Evolutionary conservation across 2,113 vertebrate genomes (phyloP), one percentile per base, ranked within the genome.

Genomic region (Anhinga rufa): DNA sequence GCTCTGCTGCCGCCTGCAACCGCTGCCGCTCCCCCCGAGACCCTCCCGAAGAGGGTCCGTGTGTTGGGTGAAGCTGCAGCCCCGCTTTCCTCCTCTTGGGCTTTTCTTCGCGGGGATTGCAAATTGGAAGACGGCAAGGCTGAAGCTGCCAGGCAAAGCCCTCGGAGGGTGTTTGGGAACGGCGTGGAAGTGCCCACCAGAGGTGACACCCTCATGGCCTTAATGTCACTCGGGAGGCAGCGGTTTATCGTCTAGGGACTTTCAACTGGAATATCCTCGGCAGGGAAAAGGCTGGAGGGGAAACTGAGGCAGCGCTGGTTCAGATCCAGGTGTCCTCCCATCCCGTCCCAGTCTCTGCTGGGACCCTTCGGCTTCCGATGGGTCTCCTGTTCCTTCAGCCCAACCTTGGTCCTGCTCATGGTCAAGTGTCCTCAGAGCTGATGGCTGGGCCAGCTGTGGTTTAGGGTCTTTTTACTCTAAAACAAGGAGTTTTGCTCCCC

Each of bases 191-290:
- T 2, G 20, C 55, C 46, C 19, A 25, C 8, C 29, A 7, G 55
- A 85, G 75, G 29, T 46, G 46, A 34, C 17, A 14, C 22, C 36
- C 28, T 12, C 3, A 0, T 14, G 15, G 51, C 14, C 24, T n/a
- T 16, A 3, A 2, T 4, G 21, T 51, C 10, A 1, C 22, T 26
- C 3, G 9, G 32, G 86, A 60, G 34, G 58, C 58, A 36, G n/a
- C 4, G 1, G 4, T 25, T 83, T 38, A 2, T 61, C 79, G 4
- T 5, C 49, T 57, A 58, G 75, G 75, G 17, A 13, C 12, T 51
- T 24, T 4, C 14, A 29, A 11, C 5, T 8, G 70, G 38, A 77
- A 38, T 3, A 22, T 21, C 54, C 10, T 1, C 0, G 9, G 34
- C 31, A 34, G 14, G 69, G 22, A 52, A 19, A 64, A 62, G 44